A percentile compares a stretch with the other conserved stretches of the same genome.
Evolutionary conservation across 2,888 invertebrate species (phyloP).

Genomic region (Cactoblastis cactorum): DNA sequence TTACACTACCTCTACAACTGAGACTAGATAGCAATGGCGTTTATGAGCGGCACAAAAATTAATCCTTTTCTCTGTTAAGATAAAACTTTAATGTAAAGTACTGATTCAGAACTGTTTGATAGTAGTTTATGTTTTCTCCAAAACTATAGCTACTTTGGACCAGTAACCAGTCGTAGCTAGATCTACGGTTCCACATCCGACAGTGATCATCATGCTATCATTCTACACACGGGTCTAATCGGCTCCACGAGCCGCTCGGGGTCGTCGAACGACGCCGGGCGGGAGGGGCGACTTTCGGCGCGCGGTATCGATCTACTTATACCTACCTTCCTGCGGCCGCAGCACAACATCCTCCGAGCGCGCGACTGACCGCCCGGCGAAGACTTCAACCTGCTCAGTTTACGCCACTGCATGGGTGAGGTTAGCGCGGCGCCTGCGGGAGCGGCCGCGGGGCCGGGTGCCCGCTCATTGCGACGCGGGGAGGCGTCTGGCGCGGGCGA

Average conservation of each 20-base stretch:
- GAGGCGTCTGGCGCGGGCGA: constrained; percentile 74
- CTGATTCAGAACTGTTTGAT: no score
- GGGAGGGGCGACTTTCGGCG: constrained; percentile 76
- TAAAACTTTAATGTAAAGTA: no score
- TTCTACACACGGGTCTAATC: neutral
- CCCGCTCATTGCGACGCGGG: constrained; percentile 71
- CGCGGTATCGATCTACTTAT: constrained; percentile 80
- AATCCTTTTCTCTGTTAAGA: no score
- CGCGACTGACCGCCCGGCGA: constrained; percentile 82
- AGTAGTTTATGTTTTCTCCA: no score
- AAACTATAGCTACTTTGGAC: no score
- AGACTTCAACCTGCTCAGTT: constrained; percentile 88
- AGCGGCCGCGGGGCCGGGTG: constrained; percentile 70
- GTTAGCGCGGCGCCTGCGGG: constrained; percentile 80
- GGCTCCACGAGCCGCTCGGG: constrained; percentile 50
- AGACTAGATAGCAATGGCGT: no score
- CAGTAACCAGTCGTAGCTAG: no score
- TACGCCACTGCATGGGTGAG: constrained; percentile 91
- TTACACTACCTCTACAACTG: no score
- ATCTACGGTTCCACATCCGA: no score
- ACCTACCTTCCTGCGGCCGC: constrained; percentile 95
- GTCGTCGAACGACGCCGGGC: constrained; percentile 74
- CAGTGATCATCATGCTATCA: neutral
- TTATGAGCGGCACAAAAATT: no score
- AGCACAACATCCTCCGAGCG: constrained; percentile 96